Percentiles rank a stretch among this genome's conserved stretches.
These are phyloP conservation scores for Anser cygnoides DNA, from an alignment of 2,113 vertebrate genomes.

Conservation along the genomic window DNA sequence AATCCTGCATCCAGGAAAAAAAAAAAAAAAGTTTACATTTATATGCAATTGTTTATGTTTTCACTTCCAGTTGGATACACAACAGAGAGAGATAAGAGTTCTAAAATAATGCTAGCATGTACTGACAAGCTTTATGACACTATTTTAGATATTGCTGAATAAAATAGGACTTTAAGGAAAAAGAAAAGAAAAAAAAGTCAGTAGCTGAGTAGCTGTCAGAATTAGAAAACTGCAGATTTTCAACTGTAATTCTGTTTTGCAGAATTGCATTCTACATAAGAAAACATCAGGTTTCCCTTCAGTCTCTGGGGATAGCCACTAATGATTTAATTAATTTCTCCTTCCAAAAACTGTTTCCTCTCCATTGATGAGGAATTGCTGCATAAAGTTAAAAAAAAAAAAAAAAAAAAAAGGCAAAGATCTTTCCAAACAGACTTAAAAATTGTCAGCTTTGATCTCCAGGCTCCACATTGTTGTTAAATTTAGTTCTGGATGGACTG, in stretches of 20 bases:
- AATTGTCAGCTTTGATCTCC: background rate
- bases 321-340: background rate
- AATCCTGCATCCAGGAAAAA: background rate
- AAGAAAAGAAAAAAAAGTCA: background rate
- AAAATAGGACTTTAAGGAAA: background rate
- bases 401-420: no score
- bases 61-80: background rate
- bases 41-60: background rate
- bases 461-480: background rate
- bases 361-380: background rate
- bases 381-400: background rate
- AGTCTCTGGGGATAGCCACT: background rate
- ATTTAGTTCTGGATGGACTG: background rate
- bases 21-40: background rate
- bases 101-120: background rate
- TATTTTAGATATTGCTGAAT: background rate
- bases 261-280: background rate
- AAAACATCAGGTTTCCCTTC: background rate
- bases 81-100: background rate
- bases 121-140: background rate
- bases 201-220: background rate
- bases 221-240: background rate
- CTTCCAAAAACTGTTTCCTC: background rate
- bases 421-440: background rate
- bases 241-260: background rate